Base-by-base conservation (phyloP, 2,888 invertebrate species). In the Idaea biselata region DNA sequence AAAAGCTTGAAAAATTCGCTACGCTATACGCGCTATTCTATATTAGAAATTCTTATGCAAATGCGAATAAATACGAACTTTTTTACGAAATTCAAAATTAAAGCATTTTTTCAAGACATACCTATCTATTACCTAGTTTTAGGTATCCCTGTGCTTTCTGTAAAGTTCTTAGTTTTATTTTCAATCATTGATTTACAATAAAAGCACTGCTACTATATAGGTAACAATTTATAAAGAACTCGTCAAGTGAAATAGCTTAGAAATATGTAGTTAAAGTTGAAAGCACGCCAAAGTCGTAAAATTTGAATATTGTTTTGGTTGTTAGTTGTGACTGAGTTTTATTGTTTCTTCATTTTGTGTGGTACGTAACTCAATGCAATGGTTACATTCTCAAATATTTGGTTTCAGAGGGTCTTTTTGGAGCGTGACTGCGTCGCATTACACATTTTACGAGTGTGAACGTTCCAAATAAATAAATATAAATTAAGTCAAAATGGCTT, bases 251-350 rank as follows among this genome's bases (percentile, higher is more conserved):
- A 18, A 56, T 56, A 18, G 56, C 56, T 56, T 56, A 56, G 56
- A 18, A 56, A 18, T 56, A 55, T 7, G n/a, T 55, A 56, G 56
- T 18, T 18, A 56, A 18, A 18, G 56, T 58, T 57, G 32, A 62
- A 57, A 62, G 59, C 62, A 63, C 55, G 60, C 56, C 59, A 65
- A 17, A 63, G 62, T 65, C 65, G 65, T 69, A 67, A 69, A 65
- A 65, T 62, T 64, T 66, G 62, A 60, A 64, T 64, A 62, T 56
- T 53, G 44, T 63, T 60, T 64, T 57, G 58, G 54, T 59, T 58
- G 63, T 66, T 32, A 57, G 55, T 60, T 60, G 63, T 66, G 58
- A 63, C 61, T 56, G 56, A 58, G 55, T 62, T 66, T 63, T 66
- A 66, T 66, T 63, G 63, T 66, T 57, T 66, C 63, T 63, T 66